Evolutionary conservation across 2,797 vertebrate genomes (phyloP).

Genomic region (Anguilla anguilla): DNA sequence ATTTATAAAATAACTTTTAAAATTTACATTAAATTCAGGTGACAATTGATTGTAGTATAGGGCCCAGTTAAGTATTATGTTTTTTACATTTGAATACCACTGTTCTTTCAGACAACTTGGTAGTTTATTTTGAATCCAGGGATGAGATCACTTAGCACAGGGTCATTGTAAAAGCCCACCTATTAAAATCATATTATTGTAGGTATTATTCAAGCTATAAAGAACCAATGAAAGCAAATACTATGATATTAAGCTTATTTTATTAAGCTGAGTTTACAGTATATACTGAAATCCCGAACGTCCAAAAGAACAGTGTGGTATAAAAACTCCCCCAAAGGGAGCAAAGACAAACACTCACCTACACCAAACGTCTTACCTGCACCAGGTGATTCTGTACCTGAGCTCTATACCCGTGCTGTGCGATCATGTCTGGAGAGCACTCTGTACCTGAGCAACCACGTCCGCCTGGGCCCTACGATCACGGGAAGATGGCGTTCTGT

Average conservation of each 20-base stretch:
- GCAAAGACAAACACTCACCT: neutral
- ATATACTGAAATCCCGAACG: neutral
- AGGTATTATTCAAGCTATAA: neutral
- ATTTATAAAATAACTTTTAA: neutral
- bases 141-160: neutral
- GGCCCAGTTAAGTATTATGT: neutral
- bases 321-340: neutral
- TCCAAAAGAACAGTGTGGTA: neutral
- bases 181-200: neutral
- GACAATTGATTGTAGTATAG: neutral
- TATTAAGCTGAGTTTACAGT: no score
- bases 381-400: neutral
- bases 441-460: neutral
- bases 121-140: neutral
- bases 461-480: conserved; percentile 10
- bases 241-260: no score
- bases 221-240: neutral
- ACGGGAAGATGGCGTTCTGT: conserved; percentile 28
- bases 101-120: neutral
- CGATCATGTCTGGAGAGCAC: neutral
- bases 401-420: neutral
- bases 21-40: neutral
- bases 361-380: neutral
- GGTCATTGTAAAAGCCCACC: no score
- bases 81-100: neutral